Conservation (phyloP, 2,797 vertebrate genomes). For the Bryconaethiops microstoma region DNA sequence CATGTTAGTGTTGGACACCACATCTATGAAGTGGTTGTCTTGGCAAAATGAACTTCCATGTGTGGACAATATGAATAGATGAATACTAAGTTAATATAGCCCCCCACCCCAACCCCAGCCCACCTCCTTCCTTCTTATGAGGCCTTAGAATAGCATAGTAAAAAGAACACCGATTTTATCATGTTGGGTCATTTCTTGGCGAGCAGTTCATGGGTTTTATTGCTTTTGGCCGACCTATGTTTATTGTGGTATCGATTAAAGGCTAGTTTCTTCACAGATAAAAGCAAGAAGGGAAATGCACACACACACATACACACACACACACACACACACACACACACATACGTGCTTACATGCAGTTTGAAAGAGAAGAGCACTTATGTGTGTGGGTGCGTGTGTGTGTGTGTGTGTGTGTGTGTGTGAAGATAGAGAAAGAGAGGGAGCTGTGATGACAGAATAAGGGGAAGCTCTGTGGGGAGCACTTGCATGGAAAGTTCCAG, state of each 20-base stretch:
- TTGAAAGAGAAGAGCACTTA: not conserved
- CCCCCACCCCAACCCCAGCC: too few relatives aligned
- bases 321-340: not conserved
- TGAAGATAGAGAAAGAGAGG: constrained; percentile 53
- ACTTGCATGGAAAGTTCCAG: constrained; percentile 41
- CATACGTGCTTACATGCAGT: not conserved
- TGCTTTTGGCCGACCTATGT: constrained; percentile 36
- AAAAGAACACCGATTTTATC: constrained; percentile 35
- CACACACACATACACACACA: not conserved
- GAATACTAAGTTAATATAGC: constrained; percentile 29
- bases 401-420: too few relatives aligned
- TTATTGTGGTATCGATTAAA: constrained; percentile 47
- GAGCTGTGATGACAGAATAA: constrained; percentile 62
- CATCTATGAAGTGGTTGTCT: constrained; percentile 57
- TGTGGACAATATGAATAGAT: constrained; percentile 41
- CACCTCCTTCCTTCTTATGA: constrained; percentile 1
- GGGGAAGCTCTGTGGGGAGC: constrained; percentile 35
- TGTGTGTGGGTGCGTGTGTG: too few relatives aligned
- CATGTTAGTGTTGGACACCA: constrained; percentile 58
- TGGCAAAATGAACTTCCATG: constrained; percentile 30
- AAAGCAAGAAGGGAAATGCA: constrained; percentile 13
- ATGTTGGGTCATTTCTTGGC: constrained; percentile 32
- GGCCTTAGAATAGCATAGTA: constrained; percentile 22
- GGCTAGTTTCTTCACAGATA: constrained; percentile 31
- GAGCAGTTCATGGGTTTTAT: constrained; percentile 39